Conservation (phyloP, 2,888 invertebrate species). For the Pseudococcus viburni region DNA sequence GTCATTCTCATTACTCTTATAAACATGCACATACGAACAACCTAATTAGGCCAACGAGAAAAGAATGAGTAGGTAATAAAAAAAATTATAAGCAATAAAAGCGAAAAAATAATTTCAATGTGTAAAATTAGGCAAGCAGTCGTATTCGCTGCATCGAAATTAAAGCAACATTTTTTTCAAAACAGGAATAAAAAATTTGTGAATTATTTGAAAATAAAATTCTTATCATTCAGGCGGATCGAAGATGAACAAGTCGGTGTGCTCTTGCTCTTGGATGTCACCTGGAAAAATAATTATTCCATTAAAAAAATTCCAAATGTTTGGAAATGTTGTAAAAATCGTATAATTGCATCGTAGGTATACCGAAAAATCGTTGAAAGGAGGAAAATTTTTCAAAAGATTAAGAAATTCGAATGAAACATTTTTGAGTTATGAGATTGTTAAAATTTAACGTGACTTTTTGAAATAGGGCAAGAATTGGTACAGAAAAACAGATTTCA, state of each 20-base stretch:
- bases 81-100: constrained; percentile 19
- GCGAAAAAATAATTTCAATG: not conserved
- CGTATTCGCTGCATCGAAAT: not conserved
- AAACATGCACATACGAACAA: not conserved
- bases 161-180: not conserved
- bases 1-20: not conserved
- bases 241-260: not conserved
- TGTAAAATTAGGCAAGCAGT: not conserved
- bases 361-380: too few species aligned
- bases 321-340: too few species aligned
- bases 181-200: not conserved
- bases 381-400: too few species aligned
- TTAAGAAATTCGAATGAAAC: too few species aligned
- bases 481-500: too few species aligned
- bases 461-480: too few species aligned
- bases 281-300: too few species aligned
- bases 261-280: too few species aligned
- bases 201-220: not conserved
- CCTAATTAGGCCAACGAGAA: not conserved
- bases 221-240: not conserved
- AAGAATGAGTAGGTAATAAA: constrained; percentile 1
- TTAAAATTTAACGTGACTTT: too few species aligned
- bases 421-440: too few species aligned
- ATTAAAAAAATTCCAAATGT: too few species aligned
- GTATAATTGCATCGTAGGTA: too few species aligned